phyloP scores from a whole-genome alignment of 1,140 invertebrate species.

The Tribolium castaneum region DNA sequence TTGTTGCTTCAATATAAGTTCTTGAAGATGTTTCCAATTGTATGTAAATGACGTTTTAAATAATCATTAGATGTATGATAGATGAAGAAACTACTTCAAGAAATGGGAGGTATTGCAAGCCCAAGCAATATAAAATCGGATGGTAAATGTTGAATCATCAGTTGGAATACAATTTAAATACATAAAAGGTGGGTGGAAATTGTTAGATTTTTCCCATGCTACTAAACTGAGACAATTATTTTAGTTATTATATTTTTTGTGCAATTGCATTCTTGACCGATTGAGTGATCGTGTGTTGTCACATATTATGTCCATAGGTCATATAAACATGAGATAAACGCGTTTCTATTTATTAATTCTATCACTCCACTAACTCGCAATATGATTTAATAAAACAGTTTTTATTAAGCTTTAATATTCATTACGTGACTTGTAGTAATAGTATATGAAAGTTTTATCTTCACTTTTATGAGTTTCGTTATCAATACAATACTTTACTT shows the following conservation, averaged over 20 bases:
- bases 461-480: background rate
- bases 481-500: background rate
- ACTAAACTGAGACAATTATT: too few species aligned
- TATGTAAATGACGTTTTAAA: background rate
- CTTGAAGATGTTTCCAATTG: background rate
- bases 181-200: too few species aligned
- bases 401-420: background rate
- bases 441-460: background rate
- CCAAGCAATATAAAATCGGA: background rate
- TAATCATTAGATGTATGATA: background rate
- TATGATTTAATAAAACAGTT: background rate
- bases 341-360: background rate
- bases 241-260: too few species aligned
- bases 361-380: background rate
- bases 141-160: background rate
- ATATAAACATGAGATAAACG: background rate
- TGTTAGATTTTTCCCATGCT: too few species aligned
- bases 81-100: background rate
- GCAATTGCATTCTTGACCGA: too few species aligned
- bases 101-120: background rate
- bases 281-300: background rate
- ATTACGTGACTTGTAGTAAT: background rate
- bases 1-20: background rate
- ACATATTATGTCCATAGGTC: background rate
- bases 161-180: background rate